Evolutionary conservation across 2,113 vertebrate species (phyloP).

Genomic region (Lagopus leucura): DNA sequence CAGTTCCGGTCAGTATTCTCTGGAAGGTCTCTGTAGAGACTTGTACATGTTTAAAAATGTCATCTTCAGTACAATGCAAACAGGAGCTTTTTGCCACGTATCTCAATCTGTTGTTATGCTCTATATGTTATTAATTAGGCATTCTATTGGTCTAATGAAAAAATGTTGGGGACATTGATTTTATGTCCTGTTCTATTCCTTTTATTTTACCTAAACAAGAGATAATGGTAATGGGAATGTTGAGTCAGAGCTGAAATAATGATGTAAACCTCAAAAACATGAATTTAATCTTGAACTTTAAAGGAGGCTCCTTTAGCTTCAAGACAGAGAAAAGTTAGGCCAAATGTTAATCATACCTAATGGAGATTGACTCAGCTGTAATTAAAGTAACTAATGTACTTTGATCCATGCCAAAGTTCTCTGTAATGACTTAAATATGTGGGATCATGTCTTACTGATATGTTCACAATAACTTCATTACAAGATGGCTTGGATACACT

Average conservation of each 20-base stretch:
- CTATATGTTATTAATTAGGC: not conserved
- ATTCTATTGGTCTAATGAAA: not conserved
- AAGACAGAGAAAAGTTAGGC: conserved; percentile 7
- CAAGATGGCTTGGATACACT: conserved; percentile 37
- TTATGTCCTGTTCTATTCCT: not conserved
- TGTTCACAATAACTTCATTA: conserved; percentile 29
- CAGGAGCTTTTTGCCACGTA: rapidly evolving
- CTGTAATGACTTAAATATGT: conserved; percentile 53
- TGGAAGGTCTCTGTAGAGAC: not conserved
- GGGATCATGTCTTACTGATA: conserved; percentile 33
- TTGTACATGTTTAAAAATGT: not conserved
- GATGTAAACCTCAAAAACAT: not conserved
- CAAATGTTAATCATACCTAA: conserved; percentile 49
- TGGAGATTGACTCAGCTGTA: conserved; percentile 44
- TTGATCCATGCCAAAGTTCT: conserved; percentile 26
- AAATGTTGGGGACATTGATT: not conserved
- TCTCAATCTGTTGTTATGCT: not conserved
- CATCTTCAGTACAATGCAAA: not conserved
- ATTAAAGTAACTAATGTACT: conserved; percentile 61
- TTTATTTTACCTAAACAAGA: not conserved
- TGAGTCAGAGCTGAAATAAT: not conserved
- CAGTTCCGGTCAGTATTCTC: not conserved
- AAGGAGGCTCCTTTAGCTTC: not conserved
- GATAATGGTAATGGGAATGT: not conserved
- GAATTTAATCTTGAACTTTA: conserved; percentile 1